phyloP scores from a whole-genome alignment of 2,797 vertebrate genomes.

The Ptychadena robeensis region DNA sequence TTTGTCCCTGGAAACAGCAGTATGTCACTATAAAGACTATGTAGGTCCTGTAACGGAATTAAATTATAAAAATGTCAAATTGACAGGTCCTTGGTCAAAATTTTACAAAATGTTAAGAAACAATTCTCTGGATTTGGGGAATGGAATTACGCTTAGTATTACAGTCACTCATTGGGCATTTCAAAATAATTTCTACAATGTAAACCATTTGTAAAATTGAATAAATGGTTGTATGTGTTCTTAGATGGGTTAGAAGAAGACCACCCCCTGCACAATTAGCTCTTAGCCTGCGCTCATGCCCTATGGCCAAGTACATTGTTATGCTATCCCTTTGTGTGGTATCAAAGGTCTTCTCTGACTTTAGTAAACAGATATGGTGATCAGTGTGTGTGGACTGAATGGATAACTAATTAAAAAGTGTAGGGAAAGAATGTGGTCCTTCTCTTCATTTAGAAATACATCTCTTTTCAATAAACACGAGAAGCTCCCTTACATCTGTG shows the following conservation, averaged over 20 bases:
- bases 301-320: constrained; percentile 42
- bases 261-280: not conserved
- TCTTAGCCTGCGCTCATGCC: constrained; percentile 4
- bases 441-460: not conserved
- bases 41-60: too few relatives aligned
- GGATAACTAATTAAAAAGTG: constrained; percentile 22
- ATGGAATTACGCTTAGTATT: not conserved
- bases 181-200: too few relatives aligned
- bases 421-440: constrained; percentile 14
- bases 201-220: too few relatives aligned
- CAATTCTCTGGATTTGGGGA: too few relatives aligned
- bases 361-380: constrained; percentile 25
- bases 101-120: too few relatives aligned
- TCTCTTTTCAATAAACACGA: not conserved
- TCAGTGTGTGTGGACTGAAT: constrained; percentile 7
- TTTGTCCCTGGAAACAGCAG: too few relatives aligned
- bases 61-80: too few relatives aligned
- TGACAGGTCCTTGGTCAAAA: too few relatives aligned
- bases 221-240: not conserved
- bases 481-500: too few relatives aligned
- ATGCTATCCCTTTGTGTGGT: constrained; percentile 27
- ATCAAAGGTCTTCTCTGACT: constrained; percentile 15
- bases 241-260: not conserved
- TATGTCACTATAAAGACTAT: too few relatives aligned
- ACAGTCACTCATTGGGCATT: not conserved